These are phyloP conservation scores for Sycobia sp. DNA, from an alignment of 1,140 invertebrate genomes.

Conservation along the genomic window DNA sequence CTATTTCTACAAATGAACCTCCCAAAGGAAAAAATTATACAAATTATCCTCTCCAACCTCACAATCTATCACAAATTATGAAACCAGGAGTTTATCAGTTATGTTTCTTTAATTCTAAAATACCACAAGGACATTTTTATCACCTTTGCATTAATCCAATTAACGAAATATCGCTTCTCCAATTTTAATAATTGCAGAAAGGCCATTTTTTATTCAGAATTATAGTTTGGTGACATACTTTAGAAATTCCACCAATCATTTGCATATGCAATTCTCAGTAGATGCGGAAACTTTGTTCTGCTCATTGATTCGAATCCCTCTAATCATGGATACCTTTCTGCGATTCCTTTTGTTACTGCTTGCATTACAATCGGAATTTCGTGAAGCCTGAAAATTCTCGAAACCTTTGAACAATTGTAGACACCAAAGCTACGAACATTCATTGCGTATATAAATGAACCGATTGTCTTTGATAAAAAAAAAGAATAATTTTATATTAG, in stretches of 20 bases:
- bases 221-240: slow-evolving; percentile 6
- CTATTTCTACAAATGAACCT: too few species aligned
- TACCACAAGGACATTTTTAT: too few species aligned
- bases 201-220: neutral
- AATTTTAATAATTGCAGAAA: neutral
- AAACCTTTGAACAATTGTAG: slow-evolving; percentile 26
- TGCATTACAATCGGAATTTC: slow-evolving; percentile 30
- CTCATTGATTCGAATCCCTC: slow-evolving; percentile 34
- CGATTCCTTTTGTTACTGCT: slow-evolving; percentile 27
- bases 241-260: slow-evolving; percentile 15
- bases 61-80: too few species aligned
- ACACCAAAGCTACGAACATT: neutral
- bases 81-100: too few species aligned
- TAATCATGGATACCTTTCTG: slow-evolving; percentile 32
- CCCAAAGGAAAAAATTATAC: too few species aligned
- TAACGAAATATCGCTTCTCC: neutral
- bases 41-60: too few species aligned
- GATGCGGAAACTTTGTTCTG: slow-evolving; percentile 27
- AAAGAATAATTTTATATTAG: too few species aligned
- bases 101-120: too few species aligned
- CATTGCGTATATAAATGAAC: neutral
- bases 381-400: slow-evolving; percentile 30
- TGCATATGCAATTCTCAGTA: slow-evolving; percentile 20
- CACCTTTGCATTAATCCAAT: too few species aligned
- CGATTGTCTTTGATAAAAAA: neutral